Evolutionary conservation across 2,113 vertebrate species (phyloP), one percentile per base, ranked within the genome.

Genomic region (Gobius niger): DNA sequence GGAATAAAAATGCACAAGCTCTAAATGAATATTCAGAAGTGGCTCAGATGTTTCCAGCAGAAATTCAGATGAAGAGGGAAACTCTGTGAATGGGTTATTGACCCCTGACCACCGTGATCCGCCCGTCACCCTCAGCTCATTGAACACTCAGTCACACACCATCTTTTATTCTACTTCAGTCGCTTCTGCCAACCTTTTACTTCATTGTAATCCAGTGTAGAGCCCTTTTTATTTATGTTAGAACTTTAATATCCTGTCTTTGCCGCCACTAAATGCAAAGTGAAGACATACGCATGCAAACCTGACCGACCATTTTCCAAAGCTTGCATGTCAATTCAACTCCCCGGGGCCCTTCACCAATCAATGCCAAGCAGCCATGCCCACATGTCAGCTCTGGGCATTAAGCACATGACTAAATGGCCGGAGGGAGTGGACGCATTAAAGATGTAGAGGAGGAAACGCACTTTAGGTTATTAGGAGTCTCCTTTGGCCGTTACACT

Each of bases 351-450:
- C 65, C 12, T 10, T 65, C 44, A 67, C 81, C 63, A 81, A 84
- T 85, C 81, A 79, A 78, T 84, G 70, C 70, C 67, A 78, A 72
- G 76, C 47, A 61, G 80, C 74, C 76, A 78, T 70, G 65, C 82
- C 80, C 66, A 72, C 74, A 65, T 82, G 75, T 88, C 84, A 80
- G 65, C 81, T 42, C 68, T 12, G 51, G 44, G 49, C 19, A 54
- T 77, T 72, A 76, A 71, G 64, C 51, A 44, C 51, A 71, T 79
- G 65, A 70, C 63, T 72, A 61, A 70, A 59, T 42, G 68, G 54
- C 18, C 19, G 40, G 60, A 57, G 65, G 50, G 59, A 19, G 49
- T 24, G 24, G 62, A 70, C 53, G 52, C 53, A 56, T 57, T 34
- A 34, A 34, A 24, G 42, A 64, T 53, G 2, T 47, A 44, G 19